phyloP scores from a whole-genome alignment of 2,113 vertebrate species.

The Caranx melampygus region DNA sequence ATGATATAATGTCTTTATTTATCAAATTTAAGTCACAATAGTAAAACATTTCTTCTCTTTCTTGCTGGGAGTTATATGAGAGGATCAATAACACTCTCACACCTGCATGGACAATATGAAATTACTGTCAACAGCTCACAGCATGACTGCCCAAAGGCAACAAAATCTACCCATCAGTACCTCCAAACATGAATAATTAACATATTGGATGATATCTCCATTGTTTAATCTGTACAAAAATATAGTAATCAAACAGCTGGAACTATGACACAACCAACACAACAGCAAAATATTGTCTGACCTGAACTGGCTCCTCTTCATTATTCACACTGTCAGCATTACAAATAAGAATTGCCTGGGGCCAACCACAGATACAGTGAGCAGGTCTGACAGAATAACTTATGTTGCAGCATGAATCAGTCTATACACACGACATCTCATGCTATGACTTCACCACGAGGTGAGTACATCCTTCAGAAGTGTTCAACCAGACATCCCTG shows the following conservation, averaged over 20 bases:
- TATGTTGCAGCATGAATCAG: conserved; percentile 33
- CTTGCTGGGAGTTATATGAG: too few relatives aligned
- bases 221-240: too few relatives aligned
- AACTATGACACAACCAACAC: not conserved
- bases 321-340: conserved; percentile 20
- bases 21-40: not conserved
- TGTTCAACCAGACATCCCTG: conserved; percentile 30
- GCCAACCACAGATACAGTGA: not conserved
- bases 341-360: conserved; percentile 38
- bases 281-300: not conserved
- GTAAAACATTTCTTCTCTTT: not conserved
- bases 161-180: too few relatives aligned
- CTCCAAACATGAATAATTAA: too few relatives aligned
- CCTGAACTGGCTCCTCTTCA: conserved; percentile 6
- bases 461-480: conserved; percentile 58
- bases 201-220: too few relatives aligned
- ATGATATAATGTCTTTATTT: too few relatives aligned
- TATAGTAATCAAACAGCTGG: not conserved
- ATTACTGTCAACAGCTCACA: too few relatives aligned
- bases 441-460: conserved; percentile 45
- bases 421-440: conserved; percentile 38
- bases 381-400: conserved; percentile 27
- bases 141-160: too few relatives aligned
- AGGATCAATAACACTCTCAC: too few relatives aligned
- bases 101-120: too few relatives aligned